phyloP scores from a whole-genome alignment of 2,888 invertebrate genomes.

The Rhorus exstirpatorius region DNA sequence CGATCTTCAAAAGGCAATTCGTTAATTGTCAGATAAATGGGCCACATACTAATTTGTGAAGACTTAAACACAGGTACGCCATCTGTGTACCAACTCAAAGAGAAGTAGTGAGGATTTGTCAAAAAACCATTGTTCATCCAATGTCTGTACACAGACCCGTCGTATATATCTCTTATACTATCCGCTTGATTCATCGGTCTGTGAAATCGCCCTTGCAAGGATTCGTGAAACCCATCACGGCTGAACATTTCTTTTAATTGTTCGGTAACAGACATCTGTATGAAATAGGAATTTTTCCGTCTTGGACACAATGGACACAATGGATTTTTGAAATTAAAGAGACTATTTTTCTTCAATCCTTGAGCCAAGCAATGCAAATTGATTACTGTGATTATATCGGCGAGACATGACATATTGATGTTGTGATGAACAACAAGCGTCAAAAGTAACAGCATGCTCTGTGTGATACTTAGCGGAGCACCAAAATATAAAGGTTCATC shows the following conservation, averaged over 20 bases:
- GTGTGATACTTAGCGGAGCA: too few species aligned
- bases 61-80: constrained; percentile 54
- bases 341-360: constrained; percentile 37
- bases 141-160: constrained; percentile 38
- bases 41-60: constrained; percentile 66
- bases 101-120: constrained; percentile 52
- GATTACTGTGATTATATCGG: constrained; percentile 45
- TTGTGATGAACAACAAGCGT: constrained; percentile 44
- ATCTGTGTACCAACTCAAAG: constrained; percentile 66
- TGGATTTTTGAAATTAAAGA: constrained; percentile 58
- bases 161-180: constrained; percentile 49
- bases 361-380: constrained; percentile 51
- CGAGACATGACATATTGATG: constrained; percentile 22
- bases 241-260: constrained; percentile 59
- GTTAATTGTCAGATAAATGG: constrained; percentile 63
- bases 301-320: constrained; percentile 34
- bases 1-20: constrained; percentile 64
- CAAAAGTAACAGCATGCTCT: constrained; percentile 25
- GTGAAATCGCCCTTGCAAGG: constrained; percentile 49
- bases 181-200: background rate
- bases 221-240: constrained; percentile 32
- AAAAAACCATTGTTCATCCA: constrained; percentile 67
- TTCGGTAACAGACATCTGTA: constrained; percentile 35
- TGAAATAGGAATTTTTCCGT: constrained; percentile 26
- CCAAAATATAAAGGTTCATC: background rate